Base-by-base conservation (phyloP, 2,797 vertebrate species). In the Chelonia mydas region DNA sequence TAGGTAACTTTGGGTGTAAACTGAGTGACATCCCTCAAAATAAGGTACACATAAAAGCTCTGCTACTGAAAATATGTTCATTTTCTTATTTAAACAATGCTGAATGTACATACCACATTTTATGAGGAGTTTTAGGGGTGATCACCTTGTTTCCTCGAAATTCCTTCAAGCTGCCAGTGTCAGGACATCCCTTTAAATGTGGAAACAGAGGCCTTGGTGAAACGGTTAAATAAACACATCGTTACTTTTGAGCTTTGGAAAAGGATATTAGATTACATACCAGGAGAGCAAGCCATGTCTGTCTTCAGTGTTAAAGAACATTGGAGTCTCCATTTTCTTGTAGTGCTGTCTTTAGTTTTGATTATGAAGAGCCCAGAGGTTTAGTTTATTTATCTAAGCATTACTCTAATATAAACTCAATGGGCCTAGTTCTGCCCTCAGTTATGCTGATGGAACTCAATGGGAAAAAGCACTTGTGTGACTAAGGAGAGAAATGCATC, bases 221-320 rank as follows among this genome's bases (percentile, higher is more conserved):
- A 97, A 96, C 54, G 80, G 97, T 98, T 98, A 98, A 97, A 96
- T 89, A 98, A 98, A 98, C 96, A 98, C 76, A 89, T 94, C 11
- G 10, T 97, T 98, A 97, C 98, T 97, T 93, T 97, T 95, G 92
- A 93, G 97, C 96, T 98, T 98, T 97, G 92, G 95, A 84, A 97
- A 94, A 98, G 97, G 95, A 98, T 98, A 98, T 98, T 98, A 98
- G 83, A 96, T 98, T 98, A 97, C 97, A 98, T 98, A 97, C 96
- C 92, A 74, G 87, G 80, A 91, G 88, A 97, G 83, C 10, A 77
- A 96, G 65, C 96, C 96, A 81, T 96, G 96, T 92, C 96, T 97
- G 61, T 91, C 92, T 95, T 96, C 95, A 96, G 92, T 15, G 45
- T 95, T 97, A 96, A 97, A 95, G 93, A 96, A 97, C 77, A 0